Evolutionary conservation across 2,113 vertebrate genomes (phyloP), one percentile per base, ranked within the genome.

Genomic region (human (Homo sapiens)): DNA sequence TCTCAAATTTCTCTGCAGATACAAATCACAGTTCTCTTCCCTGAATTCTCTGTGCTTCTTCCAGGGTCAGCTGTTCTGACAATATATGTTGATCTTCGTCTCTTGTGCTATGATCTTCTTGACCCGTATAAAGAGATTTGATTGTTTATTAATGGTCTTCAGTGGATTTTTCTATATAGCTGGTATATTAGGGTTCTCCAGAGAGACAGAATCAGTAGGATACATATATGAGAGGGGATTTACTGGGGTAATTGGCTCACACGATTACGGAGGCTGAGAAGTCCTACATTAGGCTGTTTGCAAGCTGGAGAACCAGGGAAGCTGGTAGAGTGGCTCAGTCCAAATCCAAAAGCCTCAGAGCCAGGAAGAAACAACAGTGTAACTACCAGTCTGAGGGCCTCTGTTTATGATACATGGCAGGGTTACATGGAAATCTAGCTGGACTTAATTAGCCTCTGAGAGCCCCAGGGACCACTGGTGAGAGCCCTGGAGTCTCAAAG

Each of bases 131-230:
- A 57, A 80, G 25, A 93, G 5, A 4, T 75, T 38, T 23, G 57
- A 32, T 79, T 96, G 23, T 52, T 93, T 40, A 40, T 89, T 70
- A 90, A 66, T 64, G 25, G 14, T 2, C 32, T 32, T 45, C 22
- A 87, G 25, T 93, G 17, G 59, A 78, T 85, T 94, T 97, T 90
- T 91, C 64, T 88, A 3, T 73, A 70, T 35, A 86, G 89, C 45
- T 88, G 9, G 3, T 23, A 10, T 66, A 55, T 81, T 72, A n/a
- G 43, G 12, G 22, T 79, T 92, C 8, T 81, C 32, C 11, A 82
- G 27, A 96, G 30, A 50, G 57, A 92, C 40, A 80, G 64, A 92
- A 66, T 23, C n/a, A 64, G 9, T 52, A 87, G 25, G 35, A 43
- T 4, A 61, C 0, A 13, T 64, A 64, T 64, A 20, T 78, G 75